Base-by-base conservation (phyloP, 2,888 invertebrate genomes). In the Amblyjoppa fuscipennis region DNA sequence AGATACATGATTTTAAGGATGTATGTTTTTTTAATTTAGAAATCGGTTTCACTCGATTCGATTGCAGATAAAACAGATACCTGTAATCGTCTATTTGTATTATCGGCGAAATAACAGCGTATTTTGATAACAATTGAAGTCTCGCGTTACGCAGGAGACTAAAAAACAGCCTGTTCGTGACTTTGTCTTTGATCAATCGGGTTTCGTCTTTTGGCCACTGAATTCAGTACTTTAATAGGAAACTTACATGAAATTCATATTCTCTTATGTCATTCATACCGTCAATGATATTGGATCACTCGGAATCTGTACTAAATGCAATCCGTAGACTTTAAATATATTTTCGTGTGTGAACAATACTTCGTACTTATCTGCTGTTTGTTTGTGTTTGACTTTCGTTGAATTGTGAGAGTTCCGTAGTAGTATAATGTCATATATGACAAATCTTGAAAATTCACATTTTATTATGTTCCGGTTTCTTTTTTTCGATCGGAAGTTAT, bases 1-100 rank as follows among this genome's bases (percentile, higher is more conserved):
- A 64, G 64, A 64, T 64, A 64, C 64, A 64, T 64, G 64, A 64
- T 64, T 64, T 64, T 64, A 31, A 64, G 6, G 31, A 34, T 34
- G 64, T 64, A 31, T 34, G 64, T 34, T 16, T 64, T 31, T 64
- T 34, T 61, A 16, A 16, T 64, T 64, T n/a, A 28, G 7, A 56
- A 16, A 28, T 64, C 16, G 31, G 34, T 64, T 16, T 31, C 31
- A 64, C 16, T 64, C n/a, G 34, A 34, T 56, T 56, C 53, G 53
- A 56, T 20, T n/a, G 20, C 53, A n/a, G 53, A 25, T 56, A 56
- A 56, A 56, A 56, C 53, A 56, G 53, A 20, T 56, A 56, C 53
- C 53, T 56, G 53, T 56, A 25, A 20, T 56, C 20, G 20, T 56
- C 20, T 56, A 20, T 56, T 56, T 25, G 20, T 56, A 20, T 56